Base-by-base conservation (phyloP, 2,888 invertebrate species). In the Muschampia plurimacula region DNA sequence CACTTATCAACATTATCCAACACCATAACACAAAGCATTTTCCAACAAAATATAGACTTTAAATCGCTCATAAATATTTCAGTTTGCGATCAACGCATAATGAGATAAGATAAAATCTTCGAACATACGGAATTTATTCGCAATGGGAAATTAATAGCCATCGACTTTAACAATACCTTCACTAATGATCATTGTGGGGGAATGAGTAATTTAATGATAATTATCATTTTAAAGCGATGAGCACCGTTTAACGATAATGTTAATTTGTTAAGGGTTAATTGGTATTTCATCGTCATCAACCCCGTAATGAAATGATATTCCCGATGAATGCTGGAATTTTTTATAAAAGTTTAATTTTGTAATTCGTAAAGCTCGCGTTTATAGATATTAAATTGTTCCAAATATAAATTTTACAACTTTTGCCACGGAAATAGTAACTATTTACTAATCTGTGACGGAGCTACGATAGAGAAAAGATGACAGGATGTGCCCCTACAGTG, bases 151-250 rank as follows among this genome's bases (percentile, higher is more conserved):
- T 72, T 72, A 72, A 72, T 67, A 72, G 67, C 72, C 55, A 67
- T 72, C 72, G 72, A 72, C 67, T 72, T 76, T 72, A 74, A 75
- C 72, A 73, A 76, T 74, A 74, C 74, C 73, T 71, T 70, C 72
- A 46, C 74, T 75, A 72, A 72, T 72, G 72, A 72, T 67, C 72
- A 63, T 72, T 72, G 67, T 62, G 62, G 62, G 59, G 67, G 67
- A 72, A 67, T 72, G 72, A 62, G 67, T 72, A 72, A 72, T 72
- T 72, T 72, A 67, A 67, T 67, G 67, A 67, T 72, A 72, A 72
- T 67, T 62, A 62, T 72, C 67, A 67, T 67, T 66, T 71, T 62
- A 62, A 44, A 63, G 57, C 72, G 67, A 67, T 72, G 52, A 63
- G 57, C 63, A 32, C 57, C 55, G 15, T 60, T 67, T 67, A 72